Conservation (phyloP, 1,140 invertebrate genomes). For the Zaprionus davidi region DNA sequence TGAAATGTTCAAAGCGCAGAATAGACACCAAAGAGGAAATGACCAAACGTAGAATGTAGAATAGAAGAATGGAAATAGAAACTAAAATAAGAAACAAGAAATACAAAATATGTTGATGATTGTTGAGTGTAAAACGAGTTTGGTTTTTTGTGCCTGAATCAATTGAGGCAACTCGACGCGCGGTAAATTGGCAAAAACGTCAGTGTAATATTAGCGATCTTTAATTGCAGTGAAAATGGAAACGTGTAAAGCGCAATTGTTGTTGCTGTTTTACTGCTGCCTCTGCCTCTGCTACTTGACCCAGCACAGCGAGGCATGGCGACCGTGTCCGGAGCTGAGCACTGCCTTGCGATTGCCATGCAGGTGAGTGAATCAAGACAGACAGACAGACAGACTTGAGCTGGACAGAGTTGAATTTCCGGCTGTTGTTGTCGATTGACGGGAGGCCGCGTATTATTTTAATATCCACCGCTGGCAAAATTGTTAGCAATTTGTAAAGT, state of each 20-base stretch:
- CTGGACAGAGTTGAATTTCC: constrained; percentile 3
- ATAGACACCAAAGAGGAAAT: constrained; percentile 66
- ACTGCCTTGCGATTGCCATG: constrained; percentile 81
- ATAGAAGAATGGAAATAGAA: constrained; percentile 1
- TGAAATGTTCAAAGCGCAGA: constrained; percentile 52
- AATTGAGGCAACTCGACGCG: neutral
- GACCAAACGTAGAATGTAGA: constrained; percentile 59
- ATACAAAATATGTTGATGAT: constrained; percentile 17
- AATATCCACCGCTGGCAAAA: constrained; percentile 52
- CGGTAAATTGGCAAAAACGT: constrained; percentile 11
- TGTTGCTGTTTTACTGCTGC: constrained; percentile 53
- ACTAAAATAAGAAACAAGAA: constrained; percentile 19
- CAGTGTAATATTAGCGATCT: constrained; percentile 10
- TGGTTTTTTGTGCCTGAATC: neutral
- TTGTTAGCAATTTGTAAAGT: constrained; percentile 61
- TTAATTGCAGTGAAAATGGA: constrained; percentile 65
- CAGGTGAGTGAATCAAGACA: constrained; percentile 70
- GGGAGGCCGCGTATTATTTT: constrained; percentile 60
- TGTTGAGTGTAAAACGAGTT: constrained; percentile 28
- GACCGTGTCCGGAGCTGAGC: constrained; percentile 83
- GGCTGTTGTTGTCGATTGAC: constrained; percentile 2
- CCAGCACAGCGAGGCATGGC: constrained; percentile 71
- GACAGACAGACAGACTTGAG: constrained; percentile 1
- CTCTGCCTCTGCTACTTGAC: constrained; percentile 56
- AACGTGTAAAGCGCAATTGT: constrained; percentile 58